phyloP scores from a whole-genome alignment of 2,113 vertebrate species.

The Xiphias gladius region DNA sequence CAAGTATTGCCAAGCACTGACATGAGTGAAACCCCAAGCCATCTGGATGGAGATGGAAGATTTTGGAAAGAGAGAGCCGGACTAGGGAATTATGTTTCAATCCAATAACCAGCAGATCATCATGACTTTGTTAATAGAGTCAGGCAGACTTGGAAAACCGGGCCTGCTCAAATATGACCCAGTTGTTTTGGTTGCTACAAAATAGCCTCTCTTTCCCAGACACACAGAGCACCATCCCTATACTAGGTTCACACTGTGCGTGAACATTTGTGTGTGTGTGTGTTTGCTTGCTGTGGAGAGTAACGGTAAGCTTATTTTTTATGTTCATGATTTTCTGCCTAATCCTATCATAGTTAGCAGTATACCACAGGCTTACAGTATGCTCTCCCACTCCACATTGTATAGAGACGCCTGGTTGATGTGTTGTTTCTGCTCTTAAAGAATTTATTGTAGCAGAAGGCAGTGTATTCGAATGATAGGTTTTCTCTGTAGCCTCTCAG shows the following conservation, averaged over 20 bases:
- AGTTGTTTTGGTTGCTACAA: slow-evolving; percentile 76
- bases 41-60: slow-evolving; percentile 72
- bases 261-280: not conserved
- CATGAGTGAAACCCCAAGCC: slow-evolving; percentile 70
- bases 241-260: slow-evolving; percentile 42
- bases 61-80: slow-evolving; percentile 58
- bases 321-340: slow-evolving; percentile 29
- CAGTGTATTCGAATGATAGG: slow-evolving; percentile 39
- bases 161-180: slow-evolving; percentile 72
- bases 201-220: slow-evolving; percentile 55
- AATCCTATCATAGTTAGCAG: slow-evolving; percentile 13
- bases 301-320: slow-evolving; percentile 27
- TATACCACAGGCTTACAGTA: not conserved
- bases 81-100: slow-evolving; percentile 72
- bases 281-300: slow-evolving; percentile 20
- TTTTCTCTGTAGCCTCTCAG: slow-evolving; percentile 24
- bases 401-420: slow-evolving; percentile 9
- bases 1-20: slow-evolving; percentile 68
- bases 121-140: slow-evolving; percentile 73
- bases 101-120: slow-evolving; percentile 71
- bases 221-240: slow-evolving; percentile 37
- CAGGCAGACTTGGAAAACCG: slow-evolving; percentile 68
- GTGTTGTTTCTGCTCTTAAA: slow-evolving; percentile 36
- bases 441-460: slow-evolving; percentile 35
- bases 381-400: not conserved